Percentiles rank a stretch among this genome's conserved stretches.
Evolutionary conservation across 1,140 invertebrate species (phyloP).

Genomic region (Globodera rostochiensis): DNA sequence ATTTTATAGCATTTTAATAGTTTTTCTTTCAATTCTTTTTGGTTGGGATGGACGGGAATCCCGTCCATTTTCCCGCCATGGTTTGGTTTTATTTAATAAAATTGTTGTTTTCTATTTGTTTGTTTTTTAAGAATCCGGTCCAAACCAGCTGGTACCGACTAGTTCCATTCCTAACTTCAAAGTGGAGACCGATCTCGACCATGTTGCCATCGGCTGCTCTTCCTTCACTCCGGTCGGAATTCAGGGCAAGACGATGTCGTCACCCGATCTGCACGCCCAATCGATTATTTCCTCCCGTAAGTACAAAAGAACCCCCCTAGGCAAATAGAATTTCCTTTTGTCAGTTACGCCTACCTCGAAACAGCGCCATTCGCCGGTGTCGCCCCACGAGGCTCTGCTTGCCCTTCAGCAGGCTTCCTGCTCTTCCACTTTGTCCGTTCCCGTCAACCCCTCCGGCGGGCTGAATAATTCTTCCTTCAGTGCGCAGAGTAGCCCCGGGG

Average conservation of each 20-base stretch:
- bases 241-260: slow-evolving; percentile 28
- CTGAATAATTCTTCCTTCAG: slow-evolving; percentile 12
- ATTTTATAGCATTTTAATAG: not conserved
- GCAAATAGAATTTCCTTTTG: not conserved
- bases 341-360: slow-evolving; percentile 30
- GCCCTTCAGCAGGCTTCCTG: slow-evolving; percentile 31
- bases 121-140: not conserved
- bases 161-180: slow-evolving; percentile 29
- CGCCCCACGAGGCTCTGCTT: slow-evolving; percentile 21
- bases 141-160: slow-evolving; percentile 20
- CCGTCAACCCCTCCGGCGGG: not conserved
- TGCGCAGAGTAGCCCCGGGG: slow-evolving; percentile 22
- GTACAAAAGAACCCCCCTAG: not conserved
- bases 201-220: not conserved
- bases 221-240: slow-evolving; percentile 12
- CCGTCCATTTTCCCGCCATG: no score
- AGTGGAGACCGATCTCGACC: not conserved
- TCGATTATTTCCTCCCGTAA: not conserved
- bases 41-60: no score
- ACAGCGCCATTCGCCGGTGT: slow-evolving; percentile 25
- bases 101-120: not conserved
- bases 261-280: slow-evolving; percentile 20
- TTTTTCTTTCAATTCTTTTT: not conserved
- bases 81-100: no score
- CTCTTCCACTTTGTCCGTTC: slow-evolving; percentile 14